Base-by-base conservation (phyloP, 64 coral and sea anemone species). In the Orbicella faveolata region DNA sequence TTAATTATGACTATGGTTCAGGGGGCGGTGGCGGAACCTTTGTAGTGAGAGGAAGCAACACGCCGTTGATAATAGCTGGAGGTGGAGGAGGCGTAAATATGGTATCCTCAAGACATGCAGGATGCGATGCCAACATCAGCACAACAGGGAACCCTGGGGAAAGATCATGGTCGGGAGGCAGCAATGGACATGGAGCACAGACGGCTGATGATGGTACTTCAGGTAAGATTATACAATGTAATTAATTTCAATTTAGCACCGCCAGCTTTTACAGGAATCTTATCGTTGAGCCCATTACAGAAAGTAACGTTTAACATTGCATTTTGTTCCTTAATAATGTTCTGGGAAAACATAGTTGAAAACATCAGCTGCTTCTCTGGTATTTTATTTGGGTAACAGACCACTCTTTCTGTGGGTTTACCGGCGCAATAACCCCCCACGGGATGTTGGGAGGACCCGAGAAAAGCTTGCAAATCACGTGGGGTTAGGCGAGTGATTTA, bases 1-100 rank as follows among this genome's bases (percentile, higher is more conserved):
- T n/a, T n/a, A n/a, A 5, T 26, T 1, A 11, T 36, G 0, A 0
- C 36, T 0, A 0, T 2, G 30, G 20, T 23, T 19, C 92, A 19
- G 70, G 87, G 9, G 92, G 92, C 52, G 92, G 92, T 0, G 92
- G 91, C 15, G 91, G 91, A 57, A 93, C 80, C 2, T 93, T 93
- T 88, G 84, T 93, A 21, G 36, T 73, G 6, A 87, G 69, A 73
- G 57, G 59, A 15, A 76, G 78, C 21, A 85, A 84, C 89, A 92
- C 75, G 19, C 75, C 83, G 2, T 77, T 93, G 33, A 87, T 88
- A 48, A 65, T 93, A 75, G 91, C 91, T 70, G 91, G 92, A 68
- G 92, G 87, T 21, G 87, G 87, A 17, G 87, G 78, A 26, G 92
- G 92, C 20, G 63, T 89, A 20, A 57, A 89, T 23, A n/a, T 0